These are phyloP conservation scores for Psilanteris sp. DNA, from an alignment of 1,140 invertebrate species.

Conservation along the genomic window DNA sequence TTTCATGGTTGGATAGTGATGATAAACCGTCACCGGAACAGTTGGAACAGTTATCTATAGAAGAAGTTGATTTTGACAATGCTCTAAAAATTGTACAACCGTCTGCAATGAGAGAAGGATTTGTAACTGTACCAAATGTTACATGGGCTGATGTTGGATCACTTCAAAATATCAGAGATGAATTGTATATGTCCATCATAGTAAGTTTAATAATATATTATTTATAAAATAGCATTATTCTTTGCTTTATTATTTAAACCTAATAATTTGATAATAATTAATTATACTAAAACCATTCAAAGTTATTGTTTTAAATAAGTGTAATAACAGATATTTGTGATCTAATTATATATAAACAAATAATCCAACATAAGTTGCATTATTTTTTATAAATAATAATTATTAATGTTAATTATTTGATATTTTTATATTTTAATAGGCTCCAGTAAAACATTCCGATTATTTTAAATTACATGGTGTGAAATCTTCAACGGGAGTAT, in stretches of 20 bases:
- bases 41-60: slow-evolving; percentile 84
- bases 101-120: slow-evolving; percentile 97
- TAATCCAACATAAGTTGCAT: too few relatives aligned
- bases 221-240: too few relatives aligned
- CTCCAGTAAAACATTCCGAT: slow-evolving; percentile 33
- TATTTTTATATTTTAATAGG: slow-evolving; percentile 17
- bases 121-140: slow-evolving; percentile 97
- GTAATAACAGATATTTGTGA: too few relatives aligned
- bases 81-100: slow-evolving; percentile 92
- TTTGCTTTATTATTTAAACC: too few relatives aligned
- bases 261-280: too few relatives aligned
- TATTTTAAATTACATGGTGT: slow-evolving; percentile 23
- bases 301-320: too few relatives aligned
- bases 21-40: slow-evolving; percentile 82
- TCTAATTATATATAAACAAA: too few relatives aligned
- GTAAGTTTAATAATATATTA: slow-evolving; percentile 81
- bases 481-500: slow-evolving; percentile 17
- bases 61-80: slow-evolving; percentile 86
- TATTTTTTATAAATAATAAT: too few relatives aligned
- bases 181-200: slow-evolving; percentile 94
- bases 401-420: too few relatives aligned
- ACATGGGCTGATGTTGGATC: slow-evolving; percentile 99
- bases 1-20: slow-evolving; percentile 82
- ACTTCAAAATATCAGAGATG: slow-evolving; percentile 90
- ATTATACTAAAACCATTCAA: too few relatives aligned